Conservation (phyloP, 2,888 invertebrate species). For the Luffia ferchaultella region DNA sequence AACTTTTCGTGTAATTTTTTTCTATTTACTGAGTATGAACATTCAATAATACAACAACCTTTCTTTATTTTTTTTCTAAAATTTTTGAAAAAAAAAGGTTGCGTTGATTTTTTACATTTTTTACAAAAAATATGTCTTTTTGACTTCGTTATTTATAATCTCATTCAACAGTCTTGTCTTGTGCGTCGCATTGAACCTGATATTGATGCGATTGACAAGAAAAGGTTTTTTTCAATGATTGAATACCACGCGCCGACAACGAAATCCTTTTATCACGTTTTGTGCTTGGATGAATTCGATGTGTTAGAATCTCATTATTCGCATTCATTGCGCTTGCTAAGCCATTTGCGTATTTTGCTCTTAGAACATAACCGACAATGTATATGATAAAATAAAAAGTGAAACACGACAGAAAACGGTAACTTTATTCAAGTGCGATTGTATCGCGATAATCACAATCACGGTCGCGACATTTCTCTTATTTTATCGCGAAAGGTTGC, state of each 20-base stretch:
- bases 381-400: not conserved
- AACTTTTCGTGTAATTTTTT: too few species aligned
- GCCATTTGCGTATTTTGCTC: not conserved
- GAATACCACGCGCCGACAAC: not conserved
- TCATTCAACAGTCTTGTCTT: not conserved
- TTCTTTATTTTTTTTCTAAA: too few species aligned
- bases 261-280: too few species aligned
- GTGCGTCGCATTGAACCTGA: not conserved
- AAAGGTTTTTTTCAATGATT: not conserved
- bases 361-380: not conserved
- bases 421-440: conserved; percentile 31
- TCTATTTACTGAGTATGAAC: too few species aligned
- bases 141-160: not conserved
- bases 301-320: too few species aligned
- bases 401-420: not conserved
- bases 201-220: not conserved
- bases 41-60: too few species aligned
- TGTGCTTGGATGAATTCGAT: too few species aligned
- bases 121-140: too few species aligned
- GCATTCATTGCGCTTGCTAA: not conserved
- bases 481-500: conserved; percentile 55
- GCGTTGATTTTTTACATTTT: too few species aligned
- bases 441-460: conserved; percentile 57
- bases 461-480: conserved; percentile 56
- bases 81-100: too few species aligned